Base-by-base conservation (phyloP, 2,888 invertebrate genomes). In the Eudasyphora cyanicolor region DNA sequence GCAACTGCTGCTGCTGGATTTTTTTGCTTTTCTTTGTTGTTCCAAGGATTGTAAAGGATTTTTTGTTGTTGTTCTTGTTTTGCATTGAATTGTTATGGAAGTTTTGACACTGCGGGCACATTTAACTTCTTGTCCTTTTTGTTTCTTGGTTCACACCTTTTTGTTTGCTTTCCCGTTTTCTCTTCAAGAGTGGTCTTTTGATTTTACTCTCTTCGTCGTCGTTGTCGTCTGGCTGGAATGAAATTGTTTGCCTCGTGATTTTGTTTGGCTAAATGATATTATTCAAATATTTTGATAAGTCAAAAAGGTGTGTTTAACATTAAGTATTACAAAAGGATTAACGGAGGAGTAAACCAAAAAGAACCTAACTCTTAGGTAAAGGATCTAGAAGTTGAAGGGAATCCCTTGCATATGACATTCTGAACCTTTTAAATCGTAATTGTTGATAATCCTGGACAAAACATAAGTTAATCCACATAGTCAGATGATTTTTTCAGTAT, bases 71-170 rank as follows among this genome's bases (percentile, higher is more conserved):
- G 70, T 45, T 69, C 14, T 76, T 84, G 67, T 79, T 76, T 35
- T 51, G 32, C 62, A 38, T 64, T 42, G 21, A 38, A 67, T 67
- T 67, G 67, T 67, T 42, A n/a, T 21, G 35, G 35, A 73, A 81
- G 77, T 85, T 86, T 71, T 83, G 83, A 85, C 83, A 82, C 85
- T 86, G 86, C 86, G 85, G 82, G 85, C 79, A 78, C 77, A 86
- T 86, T 87, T 86, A 86, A 86, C 85, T 86, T 86, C 82, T 85
- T 81, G 79, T 85, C 79, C 79, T 76, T 74, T 79, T 73, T 38
- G 35, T n/a, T n/a, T n/a, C n/a, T n/a, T n/a, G 70, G 82, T 86
- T 86, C 86, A 86, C 86, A 87, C 87, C 87, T 86, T 87, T 86
- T 79, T 67, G 1, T 64, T 6, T 35, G 62, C 57, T 12, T 10